Conservation (phyloP, 2,888 invertebrate genomes). For the Clanis bilineata region DNA sequence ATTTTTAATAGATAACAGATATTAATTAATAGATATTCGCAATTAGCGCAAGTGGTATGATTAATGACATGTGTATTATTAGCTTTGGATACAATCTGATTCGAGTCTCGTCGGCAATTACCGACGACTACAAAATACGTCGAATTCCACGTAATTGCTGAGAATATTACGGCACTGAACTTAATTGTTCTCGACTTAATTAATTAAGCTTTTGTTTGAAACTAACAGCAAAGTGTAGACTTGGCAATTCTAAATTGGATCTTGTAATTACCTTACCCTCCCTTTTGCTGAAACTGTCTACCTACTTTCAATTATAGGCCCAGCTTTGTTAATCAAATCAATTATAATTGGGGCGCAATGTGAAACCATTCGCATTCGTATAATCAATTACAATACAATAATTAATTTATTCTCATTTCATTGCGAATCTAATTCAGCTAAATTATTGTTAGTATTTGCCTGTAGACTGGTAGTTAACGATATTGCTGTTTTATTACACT, state of each 20-base stretch:
- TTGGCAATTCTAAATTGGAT: constrained; percentile 83
- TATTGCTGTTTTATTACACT: too few species aligned
- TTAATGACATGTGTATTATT: constrained; percentile 74
- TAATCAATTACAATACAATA: constrained; percentile 53
- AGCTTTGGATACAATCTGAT: constrained; percentile 76
- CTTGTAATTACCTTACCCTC: constrained; percentile 82
- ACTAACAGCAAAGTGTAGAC: constrained; percentile 83
- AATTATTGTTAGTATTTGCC: constrained; percentile 14
- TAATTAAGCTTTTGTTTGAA: constrained; percentile 83
- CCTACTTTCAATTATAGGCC: constrained; percentile 80
- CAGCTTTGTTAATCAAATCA: constrained; percentile 78
- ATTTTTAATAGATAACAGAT: not conserved
- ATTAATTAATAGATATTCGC: constrained; percentile 77
- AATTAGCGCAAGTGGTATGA: constrained; percentile 73
- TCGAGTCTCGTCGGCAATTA: constrained; percentile 73
- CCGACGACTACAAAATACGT: constrained; percentile 76
- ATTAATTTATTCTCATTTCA: constrained; percentile 54
- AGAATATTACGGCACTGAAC: constrained; percentile 80
- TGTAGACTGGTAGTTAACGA: not conserved
- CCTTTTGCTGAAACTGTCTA: constrained; percentile 77
- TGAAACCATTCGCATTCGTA: constrained; percentile 55
- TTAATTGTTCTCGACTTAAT: constrained; percentile 83
- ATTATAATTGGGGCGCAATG: constrained; percentile 76
- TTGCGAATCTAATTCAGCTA: constrained; percentile 24
- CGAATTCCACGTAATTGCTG: constrained; percentile 80